phyloP scores from a whole-genome alignment of 2,797 vertebrate genomes.

The Coregonus suidteri region DNA sequence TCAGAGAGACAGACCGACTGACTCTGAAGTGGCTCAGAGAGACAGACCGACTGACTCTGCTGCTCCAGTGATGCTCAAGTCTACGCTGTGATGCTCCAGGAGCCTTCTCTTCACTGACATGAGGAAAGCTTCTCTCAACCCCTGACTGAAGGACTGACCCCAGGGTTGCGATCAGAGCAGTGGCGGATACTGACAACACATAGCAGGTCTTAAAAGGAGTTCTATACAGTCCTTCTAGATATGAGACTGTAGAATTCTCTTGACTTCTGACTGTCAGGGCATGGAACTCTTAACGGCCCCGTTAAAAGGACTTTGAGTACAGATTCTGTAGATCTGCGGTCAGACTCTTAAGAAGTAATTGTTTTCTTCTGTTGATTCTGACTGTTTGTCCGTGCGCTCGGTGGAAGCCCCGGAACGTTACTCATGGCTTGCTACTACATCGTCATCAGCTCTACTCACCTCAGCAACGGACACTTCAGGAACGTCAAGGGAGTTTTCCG shows the following conservation, averaged over 20 bases:
- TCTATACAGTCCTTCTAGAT: background rate
- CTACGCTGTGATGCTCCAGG: constrained; percentile 11
- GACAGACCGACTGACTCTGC: background rate
- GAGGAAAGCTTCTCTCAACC: constrained; percentile 9
- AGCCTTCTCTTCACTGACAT: constrained; percentile 16
- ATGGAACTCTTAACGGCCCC: background rate
- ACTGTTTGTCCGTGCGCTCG: background rate
- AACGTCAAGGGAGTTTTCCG: constrained; percentile 99
- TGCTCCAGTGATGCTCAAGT: background rate
- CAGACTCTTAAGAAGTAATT: background rate
- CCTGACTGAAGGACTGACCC: constrained; percentile 31
- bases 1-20: background rate
- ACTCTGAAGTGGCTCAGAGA: background rate
- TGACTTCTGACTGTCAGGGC: background rate
- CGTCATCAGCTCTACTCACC: constrained; percentile 97
- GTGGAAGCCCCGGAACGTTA: constrained; percentile 34
- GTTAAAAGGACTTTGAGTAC: background rate
- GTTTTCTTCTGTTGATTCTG: background rate
- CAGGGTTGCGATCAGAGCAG: constrained; percentile 20
- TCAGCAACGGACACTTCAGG: constrained; percentile 95
- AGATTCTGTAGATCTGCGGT: background rate
- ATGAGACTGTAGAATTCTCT: background rate
- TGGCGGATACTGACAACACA: background rate
- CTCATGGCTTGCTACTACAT: constrained; percentile 99
- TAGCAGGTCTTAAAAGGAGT: background rate